Evolutionary conservation across 2,797 vertebrate genomes (phyloP).

Genomic region (Meda fulgida): DNA sequence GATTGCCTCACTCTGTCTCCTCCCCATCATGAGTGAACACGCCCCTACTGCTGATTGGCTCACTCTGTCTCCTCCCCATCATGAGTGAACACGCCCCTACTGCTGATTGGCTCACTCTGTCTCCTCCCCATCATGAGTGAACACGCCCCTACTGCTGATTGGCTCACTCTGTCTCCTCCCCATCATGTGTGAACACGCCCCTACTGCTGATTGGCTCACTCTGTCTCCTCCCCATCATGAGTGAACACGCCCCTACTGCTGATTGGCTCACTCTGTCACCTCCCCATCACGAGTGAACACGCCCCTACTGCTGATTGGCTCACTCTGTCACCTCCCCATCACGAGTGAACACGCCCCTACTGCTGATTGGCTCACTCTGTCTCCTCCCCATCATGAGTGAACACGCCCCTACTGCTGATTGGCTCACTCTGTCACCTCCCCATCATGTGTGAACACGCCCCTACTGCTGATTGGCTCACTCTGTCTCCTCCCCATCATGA

Average conservation of each 20-base stretch:
- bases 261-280: not conserved
- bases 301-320: not conserved
- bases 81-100: not conserved
- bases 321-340: not conserved
- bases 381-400: too few relatives aligned
- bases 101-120: not conserved
- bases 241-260: not conserved
- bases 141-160: not conserved
- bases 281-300: not conserved
- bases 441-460: too few relatives aligned
- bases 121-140: not conserved
- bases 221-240: not conserved
- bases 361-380: too few relatives aligned
- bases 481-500: too few relatives aligned
- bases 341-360: not conserved
- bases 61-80: not conserved
- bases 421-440: too few relatives aligned
- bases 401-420: too few relatives aligned
- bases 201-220: not conserved
- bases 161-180: not conserved
- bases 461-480: too few relatives aligned
- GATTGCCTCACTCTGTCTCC: not conserved
- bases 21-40: not conserved
- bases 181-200: fast-evolving
- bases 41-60: not conserved